Conservation (phyloP, 2,888 invertebrate species). For the Dysmachus trigonus region DNA sequence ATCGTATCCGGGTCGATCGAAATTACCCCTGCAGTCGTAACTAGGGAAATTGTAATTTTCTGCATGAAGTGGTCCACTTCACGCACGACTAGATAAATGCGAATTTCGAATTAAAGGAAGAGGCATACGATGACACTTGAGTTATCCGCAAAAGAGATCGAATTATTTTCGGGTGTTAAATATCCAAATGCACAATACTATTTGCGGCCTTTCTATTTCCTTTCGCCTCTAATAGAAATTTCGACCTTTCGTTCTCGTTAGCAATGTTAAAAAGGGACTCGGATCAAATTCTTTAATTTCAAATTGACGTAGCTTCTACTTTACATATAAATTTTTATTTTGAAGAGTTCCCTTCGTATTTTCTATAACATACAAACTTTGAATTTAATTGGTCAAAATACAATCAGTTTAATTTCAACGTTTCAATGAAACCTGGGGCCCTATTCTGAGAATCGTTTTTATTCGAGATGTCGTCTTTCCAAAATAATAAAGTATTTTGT, state of each 20-base stretch:
- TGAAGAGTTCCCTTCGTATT: too few species aligned
- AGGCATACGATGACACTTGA: not conserved
- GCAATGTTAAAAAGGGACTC: not conserved
- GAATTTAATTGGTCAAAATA: too few species aligned
- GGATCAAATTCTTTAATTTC: not conserved
- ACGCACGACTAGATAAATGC: slow-evolving; percentile 46
- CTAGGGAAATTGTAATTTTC: slow-evolving; percentile 48
- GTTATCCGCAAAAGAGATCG: not conserved
- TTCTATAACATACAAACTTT: too few species aligned
- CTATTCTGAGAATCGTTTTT: too few species aligned
- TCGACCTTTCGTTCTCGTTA: not conserved
- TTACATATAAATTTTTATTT: too few species aligned
- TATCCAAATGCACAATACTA: not conserved
- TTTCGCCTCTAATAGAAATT: not conserved
- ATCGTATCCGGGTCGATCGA: not conserved
- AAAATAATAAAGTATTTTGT: too few species aligned
- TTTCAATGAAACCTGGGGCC: too few species aligned
- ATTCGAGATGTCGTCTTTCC: too few species aligned
- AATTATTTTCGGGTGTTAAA: not conserved
- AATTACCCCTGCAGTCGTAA: slow-evolving; percentile 45
- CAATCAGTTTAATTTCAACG: too few species aligned
- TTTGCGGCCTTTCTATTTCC: not conserved
- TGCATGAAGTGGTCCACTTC: slow-evolving; percentile 47
- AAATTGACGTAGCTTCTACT: not conserved
- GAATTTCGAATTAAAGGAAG: slow-evolving; percentile 38